Conservation (phyloP, 30 jellyfish, hydroid and myxozoan genomes). For the Turritopsis dohrnii region DNA sequence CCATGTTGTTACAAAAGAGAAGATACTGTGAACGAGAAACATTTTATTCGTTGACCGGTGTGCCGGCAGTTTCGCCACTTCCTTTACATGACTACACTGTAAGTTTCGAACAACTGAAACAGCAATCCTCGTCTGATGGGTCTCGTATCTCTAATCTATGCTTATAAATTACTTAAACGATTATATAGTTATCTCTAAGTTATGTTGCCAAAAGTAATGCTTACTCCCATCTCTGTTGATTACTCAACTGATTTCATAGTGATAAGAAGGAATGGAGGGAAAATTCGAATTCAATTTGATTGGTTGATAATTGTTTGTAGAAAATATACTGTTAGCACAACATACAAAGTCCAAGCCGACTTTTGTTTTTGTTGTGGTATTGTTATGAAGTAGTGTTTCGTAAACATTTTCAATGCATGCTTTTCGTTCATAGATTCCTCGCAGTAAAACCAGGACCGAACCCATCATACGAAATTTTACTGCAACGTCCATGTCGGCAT, state of each 20-base stretch:
- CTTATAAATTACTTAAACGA: neutral
- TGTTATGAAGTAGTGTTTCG: neutral
- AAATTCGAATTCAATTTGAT: neutral
- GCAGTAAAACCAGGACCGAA: constrained; percentile 37
- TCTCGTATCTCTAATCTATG: neutral
- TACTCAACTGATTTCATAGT: neutral
- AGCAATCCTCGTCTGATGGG: neutral
- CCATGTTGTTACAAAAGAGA: neutral
- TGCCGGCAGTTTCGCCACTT: constrained; percentile 1
- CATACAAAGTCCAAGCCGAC: neutral
- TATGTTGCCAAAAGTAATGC: neutral
- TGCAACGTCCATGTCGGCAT: constrained; percentile 57
- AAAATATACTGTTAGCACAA: too few species aligned
- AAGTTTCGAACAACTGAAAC: neutral
- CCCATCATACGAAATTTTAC: constrained; percentile 68
- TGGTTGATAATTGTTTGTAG: neutral
- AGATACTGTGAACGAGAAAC: neutral
- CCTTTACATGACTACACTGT: neutral
- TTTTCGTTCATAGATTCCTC: constrained; percentile 27
- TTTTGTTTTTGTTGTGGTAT: too few species aligned
- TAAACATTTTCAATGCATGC: neutral
- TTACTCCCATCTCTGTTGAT: neutral
- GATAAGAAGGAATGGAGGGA: neutral
- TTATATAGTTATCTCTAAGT: neutral
- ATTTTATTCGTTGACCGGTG: constrained; percentile 19